Percentiles rank a stretch among this genome's conserved stretches.
Conservation (phyloP, 2,888 invertebrate species). For the Microctonus aethiopoides region DNA sequence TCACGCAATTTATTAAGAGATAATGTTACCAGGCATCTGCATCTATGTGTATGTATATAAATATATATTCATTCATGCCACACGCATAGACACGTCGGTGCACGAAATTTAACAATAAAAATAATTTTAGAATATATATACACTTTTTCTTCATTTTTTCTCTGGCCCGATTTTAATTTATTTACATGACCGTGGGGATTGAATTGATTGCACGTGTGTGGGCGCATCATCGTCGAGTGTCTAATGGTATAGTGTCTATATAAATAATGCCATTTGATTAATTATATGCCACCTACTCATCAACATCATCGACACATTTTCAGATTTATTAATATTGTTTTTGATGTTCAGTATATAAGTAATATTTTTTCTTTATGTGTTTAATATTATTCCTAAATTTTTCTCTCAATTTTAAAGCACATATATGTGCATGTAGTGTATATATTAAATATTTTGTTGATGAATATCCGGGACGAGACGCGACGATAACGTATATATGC, state of each 20-base stretch:
- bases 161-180: background rate
- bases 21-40: too few relatives aligned
- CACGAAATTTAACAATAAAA: too few relatives aligned
- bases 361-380: too few relatives aligned
- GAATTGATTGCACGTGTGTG: constrained; percentile 28
- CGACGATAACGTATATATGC: background rate
- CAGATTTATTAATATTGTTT: constrained; percentile 6
- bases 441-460: too few relatives aligned
- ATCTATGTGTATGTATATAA: too few relatives aligned
- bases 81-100: too few relatives aligned
- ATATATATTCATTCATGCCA: too few relatives aligned
- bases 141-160: background rate
- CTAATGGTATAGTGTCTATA: background rate
- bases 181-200: background rate
- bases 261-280: background rate
- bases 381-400: background rate
- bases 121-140: background rate
- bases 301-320: background rate
- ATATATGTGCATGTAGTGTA: too few relatives aligned
- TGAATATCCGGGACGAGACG: background rate
- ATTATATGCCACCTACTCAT: background rate
- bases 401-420: background rate
- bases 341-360: too few relatives aligned
- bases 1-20: too few relatives aligned
- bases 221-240: background rate